Conservation (phyloP, 2,888 invertebrate genomes). For the Osmoderma eremita region DNA sequence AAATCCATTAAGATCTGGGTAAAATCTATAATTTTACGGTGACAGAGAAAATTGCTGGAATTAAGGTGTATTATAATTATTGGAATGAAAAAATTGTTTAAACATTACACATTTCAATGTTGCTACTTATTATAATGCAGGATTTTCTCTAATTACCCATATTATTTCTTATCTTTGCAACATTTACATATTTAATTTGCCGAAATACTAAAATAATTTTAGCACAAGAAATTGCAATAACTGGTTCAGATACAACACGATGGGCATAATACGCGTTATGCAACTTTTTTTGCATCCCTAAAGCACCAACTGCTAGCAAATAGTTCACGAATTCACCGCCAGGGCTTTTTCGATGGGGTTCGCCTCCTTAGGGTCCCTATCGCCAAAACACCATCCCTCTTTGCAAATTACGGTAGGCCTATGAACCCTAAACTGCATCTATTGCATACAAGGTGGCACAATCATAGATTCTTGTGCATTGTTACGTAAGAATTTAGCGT, state of each 20-base stretch:
- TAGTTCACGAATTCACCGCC: constrained; percentile 12
- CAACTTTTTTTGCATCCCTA: constrained; percentile 12
- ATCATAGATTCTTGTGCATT: background rate
- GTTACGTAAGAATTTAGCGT: constrained; percentile 2
- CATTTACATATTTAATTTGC: too few relatives aligned
- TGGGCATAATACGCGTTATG: background rate
- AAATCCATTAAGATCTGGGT: too few relatives aligned
- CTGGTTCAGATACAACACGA: constrained; percentile 8
- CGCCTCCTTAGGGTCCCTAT: constrained; percentile 9
- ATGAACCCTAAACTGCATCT: constrained; percentile 38
- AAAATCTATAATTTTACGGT: too few relatives aligned
- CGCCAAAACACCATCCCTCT: constrained; percentile 31
- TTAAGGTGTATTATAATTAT: too few relatives aligned
- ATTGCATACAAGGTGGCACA: constrained; percentile 44
- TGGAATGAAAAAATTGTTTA: too few relatives aligned
- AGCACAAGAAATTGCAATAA: too few relatives aligned
- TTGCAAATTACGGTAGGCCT: constrained; percentile 32
- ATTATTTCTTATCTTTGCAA: too few relatives aligned
- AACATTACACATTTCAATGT: too few relatives aligned
- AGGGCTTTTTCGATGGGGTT: constrained; percentile 8
- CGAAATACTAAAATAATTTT: too few relatives aligned
- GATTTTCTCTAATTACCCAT: too few relatives aligned
- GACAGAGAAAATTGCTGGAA: too few relatives aligned
- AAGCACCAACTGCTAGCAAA: background rate
- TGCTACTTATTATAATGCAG: too few relatives aligned